phyloP scores from a whole-genome alignment of 1,140 invertebrate species.

The Matsumurasca onukii region DNA sequence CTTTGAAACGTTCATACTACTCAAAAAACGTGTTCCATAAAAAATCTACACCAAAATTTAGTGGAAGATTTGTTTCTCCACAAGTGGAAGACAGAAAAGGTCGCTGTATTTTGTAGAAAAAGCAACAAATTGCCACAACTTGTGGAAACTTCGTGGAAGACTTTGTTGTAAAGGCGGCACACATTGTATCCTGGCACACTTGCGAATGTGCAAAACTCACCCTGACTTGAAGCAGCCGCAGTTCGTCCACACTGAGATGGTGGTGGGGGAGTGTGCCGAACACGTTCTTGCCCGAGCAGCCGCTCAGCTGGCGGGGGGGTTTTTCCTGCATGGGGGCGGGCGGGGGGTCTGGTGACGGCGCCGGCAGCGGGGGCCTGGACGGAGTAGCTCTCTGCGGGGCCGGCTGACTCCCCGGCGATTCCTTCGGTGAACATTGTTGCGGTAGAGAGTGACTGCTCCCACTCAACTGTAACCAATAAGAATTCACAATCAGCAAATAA shows the following conservation, averaged over 20 bases:
- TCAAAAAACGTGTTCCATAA: too few relatives aligned
- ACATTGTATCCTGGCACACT: too few relatives aligned
- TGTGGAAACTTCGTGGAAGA: too few relatives aligned
- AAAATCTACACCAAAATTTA: too few relatives aligned
- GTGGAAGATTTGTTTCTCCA: too few relatives aligned
- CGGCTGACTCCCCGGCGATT: background rate
- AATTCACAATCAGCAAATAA: too few relatives aligned
- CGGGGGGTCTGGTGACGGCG: slow-evolving; percentile 57
- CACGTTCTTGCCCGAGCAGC: slow-evolving; percentile 49
- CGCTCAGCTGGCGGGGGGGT: slow-evolving; percentile 41
- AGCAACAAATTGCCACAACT: too few relatives aligned
- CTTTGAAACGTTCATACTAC: too few relatives aligned
- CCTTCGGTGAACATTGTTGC: slow-evolving; percentile 13
- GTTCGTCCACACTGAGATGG: slow-evolving; percentile 62
- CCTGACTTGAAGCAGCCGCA: slow-evolving; percentile 63
- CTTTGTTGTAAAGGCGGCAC: too few relatives aligned
- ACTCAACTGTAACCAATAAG: slow-evolving; percentile 12
- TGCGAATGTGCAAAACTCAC: too few relatives aligned
- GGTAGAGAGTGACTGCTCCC: slow-evolving; percentile 26
- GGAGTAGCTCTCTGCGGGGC: background rate
- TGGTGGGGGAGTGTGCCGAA: slow-evolving; percentile 52
- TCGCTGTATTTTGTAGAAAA: too few relatives aligned
- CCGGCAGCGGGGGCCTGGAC: slow-evolving; percentile 49
- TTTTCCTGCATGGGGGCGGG: slow-evolving; percentile 54
- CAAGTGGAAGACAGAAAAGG: too few relatives aligned